Conservation (phyloP, 2,113 vertebrate species). For the Urocitellus parryii region DNA sequence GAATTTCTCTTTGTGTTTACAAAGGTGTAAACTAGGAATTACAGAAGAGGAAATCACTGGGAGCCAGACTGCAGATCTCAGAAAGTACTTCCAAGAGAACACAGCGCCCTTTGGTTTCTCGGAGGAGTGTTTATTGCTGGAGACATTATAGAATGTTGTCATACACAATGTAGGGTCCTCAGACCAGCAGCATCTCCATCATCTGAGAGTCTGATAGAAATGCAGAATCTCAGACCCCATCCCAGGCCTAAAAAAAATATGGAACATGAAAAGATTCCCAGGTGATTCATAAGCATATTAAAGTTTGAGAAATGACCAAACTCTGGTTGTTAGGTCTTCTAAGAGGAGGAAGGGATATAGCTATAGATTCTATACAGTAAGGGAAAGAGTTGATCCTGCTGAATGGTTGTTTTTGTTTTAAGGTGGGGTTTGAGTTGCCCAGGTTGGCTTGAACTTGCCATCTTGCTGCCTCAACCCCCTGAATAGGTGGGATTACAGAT, state of each 20-base stretch:
- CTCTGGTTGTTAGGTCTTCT: not conserved
- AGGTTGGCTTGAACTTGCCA: too few species aligned
- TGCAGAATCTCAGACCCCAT: not conserved
- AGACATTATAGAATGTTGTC: not conserved
- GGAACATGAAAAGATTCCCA: not conserved
- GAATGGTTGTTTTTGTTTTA: not conserved
- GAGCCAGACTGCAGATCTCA: not conserved
- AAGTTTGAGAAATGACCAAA: not conserved
- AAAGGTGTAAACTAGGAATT: not conserved
- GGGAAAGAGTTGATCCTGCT: not conserved
- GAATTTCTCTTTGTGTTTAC: not conserved
- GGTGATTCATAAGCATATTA: not conserved
- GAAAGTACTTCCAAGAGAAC: not conserved
- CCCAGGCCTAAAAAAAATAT: not conserved
- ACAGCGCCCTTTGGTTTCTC: not conserved
- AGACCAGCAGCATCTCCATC: not conserved
- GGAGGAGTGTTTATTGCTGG: not conserved
- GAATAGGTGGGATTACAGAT: too few species aligned
- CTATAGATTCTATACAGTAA: not conserved
- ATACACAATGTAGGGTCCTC: not conserved
- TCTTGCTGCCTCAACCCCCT: too few species aligned
- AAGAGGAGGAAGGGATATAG: rapidly evolving
- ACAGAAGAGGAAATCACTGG: not conserved
- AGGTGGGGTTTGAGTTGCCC: not conserved
- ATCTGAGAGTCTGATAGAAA: not conserved